Conservation (phyloP, 2,113 vertebrate genomes). For the Nymphicus hollandicus region DNA sequence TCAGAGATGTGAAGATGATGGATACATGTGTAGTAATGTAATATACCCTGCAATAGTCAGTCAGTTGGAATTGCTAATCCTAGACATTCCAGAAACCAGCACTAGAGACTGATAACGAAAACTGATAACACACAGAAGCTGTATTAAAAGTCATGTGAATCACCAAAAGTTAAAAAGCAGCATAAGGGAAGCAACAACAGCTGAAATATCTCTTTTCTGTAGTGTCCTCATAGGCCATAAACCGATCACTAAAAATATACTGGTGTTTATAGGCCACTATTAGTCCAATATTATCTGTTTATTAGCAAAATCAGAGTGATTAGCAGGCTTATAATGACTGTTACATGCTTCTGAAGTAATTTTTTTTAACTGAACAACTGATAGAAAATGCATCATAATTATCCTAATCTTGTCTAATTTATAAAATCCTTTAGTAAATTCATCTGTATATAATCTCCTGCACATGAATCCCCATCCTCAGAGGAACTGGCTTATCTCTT, state of each 20-base stretch:
- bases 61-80: not conserved
- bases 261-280: not conserved
- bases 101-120: not conserved
- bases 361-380: not conserved
- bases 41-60: not conserved
- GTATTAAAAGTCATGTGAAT: not conserved
- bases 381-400: not conserved
- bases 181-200: not conserved
- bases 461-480: not conserved
- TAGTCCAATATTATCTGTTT: not conserved
- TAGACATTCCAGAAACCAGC: not conserved
- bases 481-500: not conserved
- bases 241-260: not conserved
- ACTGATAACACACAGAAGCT: not conserved
- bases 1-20: not conserved
- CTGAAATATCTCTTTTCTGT: not conserved
- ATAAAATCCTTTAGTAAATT: not conserved
- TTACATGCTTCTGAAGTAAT: not conserved
- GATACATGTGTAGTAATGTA: not conserved
- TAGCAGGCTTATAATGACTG: not conserved
- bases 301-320: not conserved
- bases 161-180: not conserved
- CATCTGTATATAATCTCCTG: not conserved
- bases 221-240: not conserved
- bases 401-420: not conserved